Base-by-base conservation (phyloP, 2,797 vertebrate genomes). In the Enteromius argenteus region DNA sequence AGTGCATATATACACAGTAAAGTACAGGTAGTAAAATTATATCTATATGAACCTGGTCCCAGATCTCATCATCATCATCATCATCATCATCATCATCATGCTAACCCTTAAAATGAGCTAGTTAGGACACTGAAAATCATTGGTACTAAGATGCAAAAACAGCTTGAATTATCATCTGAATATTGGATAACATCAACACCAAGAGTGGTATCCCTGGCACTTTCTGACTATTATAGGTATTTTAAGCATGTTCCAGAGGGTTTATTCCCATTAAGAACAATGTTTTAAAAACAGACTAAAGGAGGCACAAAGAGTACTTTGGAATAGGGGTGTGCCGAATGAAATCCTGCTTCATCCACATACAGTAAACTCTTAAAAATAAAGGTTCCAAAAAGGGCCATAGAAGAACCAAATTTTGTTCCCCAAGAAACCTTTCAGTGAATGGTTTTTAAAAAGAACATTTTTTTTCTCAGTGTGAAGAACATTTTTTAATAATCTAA, bases 221-320 rank as follows among this genome's bases (percentile, higher is more conserved):
- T 91, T 94, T 91, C 91, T 92, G 91, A 92, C 91, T 91, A 88
- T 90, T 64, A 56, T 66, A 51, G 62, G 69, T 82, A 78, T 81
- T 83, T 74, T 91, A 91, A 87, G 82, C 90, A 76, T 90, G 85
- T 90, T 88, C 84, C 91, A 91, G 88, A 86, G 74, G 89, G 88
- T 91, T 90, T 92, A 90, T 91, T 21, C 72, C 81, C 85, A 83
- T 93, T 92, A 90, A 90, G 90, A 93, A 92, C 92, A 93, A 94
- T 91, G 90, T 90, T 92, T 93, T 92, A 91, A 90, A 95, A 91
- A 93, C 90, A 87, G 93, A 94, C 92, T 92, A 91, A 92, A 92
- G 93, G 94, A 95, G 95, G 95, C 95, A 96, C 95, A 95, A 93
- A 95, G 94, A 94, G 94, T 94, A 95, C 94, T 95, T 95, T 95